These are phyloP conservation scores for Prunella fulvescens DNA, from an alignment of 2,113 vertebrate genomes.

Conservation along the genomic window DNA sequence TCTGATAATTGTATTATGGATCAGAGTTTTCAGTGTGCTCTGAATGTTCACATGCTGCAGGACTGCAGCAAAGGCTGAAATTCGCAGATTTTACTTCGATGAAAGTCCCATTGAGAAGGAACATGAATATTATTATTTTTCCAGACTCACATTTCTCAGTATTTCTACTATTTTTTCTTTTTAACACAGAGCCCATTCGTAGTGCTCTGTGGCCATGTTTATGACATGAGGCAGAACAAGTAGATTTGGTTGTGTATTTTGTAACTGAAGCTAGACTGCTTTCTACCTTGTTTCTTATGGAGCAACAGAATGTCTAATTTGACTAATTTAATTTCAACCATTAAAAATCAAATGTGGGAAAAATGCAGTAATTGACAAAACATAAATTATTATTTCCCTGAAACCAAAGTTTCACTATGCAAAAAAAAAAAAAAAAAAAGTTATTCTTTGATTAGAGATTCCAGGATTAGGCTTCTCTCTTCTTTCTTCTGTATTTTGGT, in stretches of 20 bases:
- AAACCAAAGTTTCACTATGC: not conserved
- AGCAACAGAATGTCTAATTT: conserved; percentile 30
- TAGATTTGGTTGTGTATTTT: conserved; percentile 26
- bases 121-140: not conserved
- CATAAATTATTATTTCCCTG: conserved; percentile 14
- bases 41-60: not conserved
- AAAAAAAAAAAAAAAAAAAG: conserved; percentile 1
- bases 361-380: conserved; percentile 22
- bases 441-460: conserved; percentile 18
- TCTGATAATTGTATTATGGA: not conserved
- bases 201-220: not conserved
- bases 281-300: not conserved
- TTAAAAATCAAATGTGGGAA: not conserved
- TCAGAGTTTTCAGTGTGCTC: not conserved
- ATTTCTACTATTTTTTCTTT: not conserved
- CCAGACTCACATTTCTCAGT: not conserved
- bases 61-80: not conserved
- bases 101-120: not conserved
- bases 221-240: not conserved
- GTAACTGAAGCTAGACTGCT: not conserved
- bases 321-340: conserved; percentile 25
- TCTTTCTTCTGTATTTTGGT: not conserved
- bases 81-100: not conserved
- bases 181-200: not conserved
- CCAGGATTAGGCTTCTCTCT: not conserved